Evolutionary conservation across 2,113 vertebrate species (phyloP).

Genomic region (Microcebus murinus): DNA sequence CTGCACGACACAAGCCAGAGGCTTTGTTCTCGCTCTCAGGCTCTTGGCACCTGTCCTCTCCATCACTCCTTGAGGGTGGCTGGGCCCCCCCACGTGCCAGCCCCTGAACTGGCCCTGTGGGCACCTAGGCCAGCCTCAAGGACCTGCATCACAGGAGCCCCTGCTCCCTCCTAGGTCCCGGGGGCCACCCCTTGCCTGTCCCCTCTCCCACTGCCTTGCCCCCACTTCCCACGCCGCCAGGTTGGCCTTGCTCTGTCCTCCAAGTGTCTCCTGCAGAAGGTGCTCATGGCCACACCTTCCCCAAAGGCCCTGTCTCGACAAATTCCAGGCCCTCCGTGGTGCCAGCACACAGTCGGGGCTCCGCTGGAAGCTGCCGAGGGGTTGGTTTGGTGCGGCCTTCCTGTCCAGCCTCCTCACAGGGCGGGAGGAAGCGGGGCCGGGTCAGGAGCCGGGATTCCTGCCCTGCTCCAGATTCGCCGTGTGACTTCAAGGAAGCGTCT

Average conservation of each 20-base stretch:
- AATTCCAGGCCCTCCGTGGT: neutral
- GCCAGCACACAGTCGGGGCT: neutral
- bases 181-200: neutral
- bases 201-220: rapidly evolving
- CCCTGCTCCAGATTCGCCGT: neutral
- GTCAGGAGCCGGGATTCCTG: neutral
- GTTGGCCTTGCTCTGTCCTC: neutral
- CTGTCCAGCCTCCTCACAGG: neutral
- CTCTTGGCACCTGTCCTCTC: neutral
- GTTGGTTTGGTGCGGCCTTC: neutral
- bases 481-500: neutral
- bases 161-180: neutral
- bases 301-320: neutral
- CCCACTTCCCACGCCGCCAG: neutral
- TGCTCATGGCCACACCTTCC: neutral
- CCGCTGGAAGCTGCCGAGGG: too few species aligned
- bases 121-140: neutral
- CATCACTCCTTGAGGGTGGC: neutral
- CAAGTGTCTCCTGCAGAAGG: too few species aligned
- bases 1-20: neutral
- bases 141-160: neutral
- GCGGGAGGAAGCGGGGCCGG: neutral
- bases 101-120: neutral
- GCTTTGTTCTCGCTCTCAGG: neutral
- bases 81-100: neutral